phyloP scores from a whole-genome alignment of 1,140 invertebrate genomes.

The Eufriesea mexicana region DNA sequence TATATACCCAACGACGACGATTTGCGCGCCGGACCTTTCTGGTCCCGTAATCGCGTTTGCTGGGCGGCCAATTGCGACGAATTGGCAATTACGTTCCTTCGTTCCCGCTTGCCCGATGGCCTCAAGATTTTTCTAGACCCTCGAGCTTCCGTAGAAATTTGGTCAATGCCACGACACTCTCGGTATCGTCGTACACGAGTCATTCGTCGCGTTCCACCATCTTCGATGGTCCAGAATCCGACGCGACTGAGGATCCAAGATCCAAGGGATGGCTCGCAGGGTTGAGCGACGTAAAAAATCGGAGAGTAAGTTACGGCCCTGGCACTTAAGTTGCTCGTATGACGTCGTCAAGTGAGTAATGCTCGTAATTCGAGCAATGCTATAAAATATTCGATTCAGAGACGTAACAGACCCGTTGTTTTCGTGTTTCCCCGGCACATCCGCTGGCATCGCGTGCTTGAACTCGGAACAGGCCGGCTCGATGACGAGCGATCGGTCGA shows the following conservation, averaged over 20 bases:
- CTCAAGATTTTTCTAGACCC: conserved; percentile 22
- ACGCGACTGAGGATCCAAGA: neutral
- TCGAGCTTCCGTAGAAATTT: neutral
- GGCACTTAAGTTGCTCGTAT: conserved; percentile 62
- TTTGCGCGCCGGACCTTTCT: conserved; percentile 16
- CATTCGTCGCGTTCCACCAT: neutral
- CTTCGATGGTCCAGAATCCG: too few species aligned
- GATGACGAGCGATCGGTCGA: neutral
- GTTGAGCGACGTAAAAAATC: neutral
- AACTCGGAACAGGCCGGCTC: conserved; percentile 11
- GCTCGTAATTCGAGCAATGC: conserved; percentile 66
- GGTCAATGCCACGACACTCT: neutral
- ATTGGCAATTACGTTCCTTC: conserved; percentile 27
- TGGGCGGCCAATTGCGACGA: conserved; percentile 32
- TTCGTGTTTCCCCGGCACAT: conserved; percentile 54
- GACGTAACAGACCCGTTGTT: conserved; percentile 58
- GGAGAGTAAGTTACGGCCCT: conserved; percentile 56
- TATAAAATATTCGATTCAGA: conserved; percentile 68
- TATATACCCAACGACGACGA: conserved; percentile 7
- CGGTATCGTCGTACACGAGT: too few species aligned
- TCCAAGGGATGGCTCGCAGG: neutral
- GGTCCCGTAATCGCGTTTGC: conserved; percentile 23
- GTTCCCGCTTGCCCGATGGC: neutral
- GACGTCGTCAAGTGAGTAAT: conserved; percentile 69
- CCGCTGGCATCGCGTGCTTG: conserved; percentile 13